Evolutionary conservation across 1,140 invertebrate species (phyloP), one percentile per base, ranked within the genome.

Genomic region (Drosophila nasuta): DNA sequence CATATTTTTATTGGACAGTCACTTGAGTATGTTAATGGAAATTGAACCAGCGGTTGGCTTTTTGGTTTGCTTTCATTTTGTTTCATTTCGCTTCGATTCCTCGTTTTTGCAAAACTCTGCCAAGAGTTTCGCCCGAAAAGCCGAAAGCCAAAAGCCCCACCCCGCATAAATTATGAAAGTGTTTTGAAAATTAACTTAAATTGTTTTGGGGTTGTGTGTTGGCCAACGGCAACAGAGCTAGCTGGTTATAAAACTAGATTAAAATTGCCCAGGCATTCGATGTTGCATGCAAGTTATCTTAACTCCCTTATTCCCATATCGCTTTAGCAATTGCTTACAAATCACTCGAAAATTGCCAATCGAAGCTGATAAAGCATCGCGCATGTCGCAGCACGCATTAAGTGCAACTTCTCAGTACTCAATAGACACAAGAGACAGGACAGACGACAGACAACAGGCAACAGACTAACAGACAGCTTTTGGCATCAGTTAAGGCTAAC

Each of bases 341-440:
- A 89, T 87, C 85, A 86, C 77, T 87, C 64, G 83, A 88, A 83
- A 87, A 89, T 87, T 89, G 74, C 70, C 85, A 64, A 59, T 83
- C 80, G 78, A 78, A 60, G 33, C 56, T 60, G 56, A 64, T 65
- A 75, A 71, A 64, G 17, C 43, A 66, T 88, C 80, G 80, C 77
- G 63, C 76, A 87, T 77, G 79, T 82, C 62, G 59, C 57, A 63
- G 43, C 51, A 38, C 63, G 82, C 72, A 76, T 77, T 79, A 79
- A 83, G 81, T 71, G 75, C 71, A 78, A 66, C 73, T 75, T 41
- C 52, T 45, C 15, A 56, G 49, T 45, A n/a, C 28, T 20, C 45
- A 33, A 30, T 49, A 62, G 30, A 49, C 56, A 33, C 25, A 5
- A 38, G 28, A 41, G 30, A 38, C 20, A 45, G 63, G 57, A 49